Evolutionary conservation across 1,140 invertebrate species (phyloP).

Genomic region (Leptopilina boulardi): DNA sequence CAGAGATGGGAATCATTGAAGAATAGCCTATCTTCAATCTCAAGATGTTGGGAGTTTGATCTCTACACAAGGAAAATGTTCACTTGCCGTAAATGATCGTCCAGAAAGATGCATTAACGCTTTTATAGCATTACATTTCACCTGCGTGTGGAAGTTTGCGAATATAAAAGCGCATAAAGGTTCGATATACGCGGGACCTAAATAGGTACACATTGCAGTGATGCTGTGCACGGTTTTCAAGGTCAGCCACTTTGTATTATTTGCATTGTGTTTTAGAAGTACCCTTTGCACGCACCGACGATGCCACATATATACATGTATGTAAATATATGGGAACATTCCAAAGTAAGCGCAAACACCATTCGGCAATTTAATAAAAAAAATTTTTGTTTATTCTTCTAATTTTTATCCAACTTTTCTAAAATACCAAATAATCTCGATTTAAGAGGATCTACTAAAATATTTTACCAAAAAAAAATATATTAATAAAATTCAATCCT

Average conservation of each 20-base stretch:
- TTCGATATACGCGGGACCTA: neutral
- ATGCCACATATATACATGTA: neutral
- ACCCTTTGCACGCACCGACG: slow-evolving; percentile 3
- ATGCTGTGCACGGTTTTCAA: slow-evolving; percentile 10
- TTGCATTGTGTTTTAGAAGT: slow-evolving; percentile 32
- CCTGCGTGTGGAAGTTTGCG: neutral
- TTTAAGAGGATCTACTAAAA: too few species aligned
- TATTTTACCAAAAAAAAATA: too few species aligned
- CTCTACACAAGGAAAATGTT: too few species aligned
- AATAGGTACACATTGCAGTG: neutral
- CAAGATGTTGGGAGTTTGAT: neutral
- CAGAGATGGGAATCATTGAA: slow-evolving; percentile 5
- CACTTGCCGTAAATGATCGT: neutral
- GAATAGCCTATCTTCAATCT: neutral
- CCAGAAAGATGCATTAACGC: neutral
- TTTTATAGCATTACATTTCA: slow-evolving; percentile 14
- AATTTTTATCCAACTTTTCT: too few species aligned
- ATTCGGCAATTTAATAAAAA: neutral
- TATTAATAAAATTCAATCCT: too few species aligned
- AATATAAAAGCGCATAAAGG: slow-evolving; percentile 6
- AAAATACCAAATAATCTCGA: too few species aligned
- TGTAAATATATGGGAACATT: slow-evolving; percentile 12
- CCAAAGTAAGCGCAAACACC: neutral
- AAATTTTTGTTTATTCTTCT: too few species aligned
- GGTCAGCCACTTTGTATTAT: slow-evolving; percentile 29